Base-by-base conservation (phyloP, 2,797 vertebrate species). In the Helostoma temminkii region DNA sequence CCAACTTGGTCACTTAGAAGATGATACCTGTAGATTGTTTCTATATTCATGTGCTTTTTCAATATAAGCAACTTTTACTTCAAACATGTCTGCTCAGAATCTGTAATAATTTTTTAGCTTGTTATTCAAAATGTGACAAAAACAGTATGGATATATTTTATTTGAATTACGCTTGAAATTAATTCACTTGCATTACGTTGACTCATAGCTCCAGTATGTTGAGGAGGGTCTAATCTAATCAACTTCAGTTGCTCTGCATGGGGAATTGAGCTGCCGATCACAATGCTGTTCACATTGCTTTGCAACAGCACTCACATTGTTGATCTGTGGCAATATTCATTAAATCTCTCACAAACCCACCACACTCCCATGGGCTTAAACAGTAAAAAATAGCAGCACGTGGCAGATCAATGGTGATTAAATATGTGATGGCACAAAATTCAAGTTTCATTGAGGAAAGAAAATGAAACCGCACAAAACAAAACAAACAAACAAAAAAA, bases 231-330 rank as follows among this genome's bases (percentile, higher is more conserved):
- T 56, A 74, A 78, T 80, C 55, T 61, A 74, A 71, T 83, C 64
- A 43, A 43, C 50, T 69, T 64, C 49, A 66, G 59, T 58, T 58
- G 66, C 56, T 57, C 59, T 69, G 63, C 63, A 65, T 36, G 36
- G 56, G 34, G 48, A 63, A 71, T 68, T 78, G 52, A 66, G 53
- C 48, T 61, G 49, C 65, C 6, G n/a, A 4, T 70, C 56, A 32
- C 54, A 58, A 66, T n/a, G 65, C 55, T 48, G 58, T 61, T 84
- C 71, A 69, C 74, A 67, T 19, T 30, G 9, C 59, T 66, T 57
- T 62, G 69, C 62, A 70, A 69, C 62, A 72, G 60, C 67, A 69
- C 67, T 63, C 62, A 78, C 60, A 74, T 34, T 79, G 64, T 61
- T 79, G 73, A 76, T 78, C 66, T 18, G 19, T 43, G n/a, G 24